phyloP scores from a whole-genome alignment of 2,797 vertebrate species.

The Masticophis lateralis region DNA sequence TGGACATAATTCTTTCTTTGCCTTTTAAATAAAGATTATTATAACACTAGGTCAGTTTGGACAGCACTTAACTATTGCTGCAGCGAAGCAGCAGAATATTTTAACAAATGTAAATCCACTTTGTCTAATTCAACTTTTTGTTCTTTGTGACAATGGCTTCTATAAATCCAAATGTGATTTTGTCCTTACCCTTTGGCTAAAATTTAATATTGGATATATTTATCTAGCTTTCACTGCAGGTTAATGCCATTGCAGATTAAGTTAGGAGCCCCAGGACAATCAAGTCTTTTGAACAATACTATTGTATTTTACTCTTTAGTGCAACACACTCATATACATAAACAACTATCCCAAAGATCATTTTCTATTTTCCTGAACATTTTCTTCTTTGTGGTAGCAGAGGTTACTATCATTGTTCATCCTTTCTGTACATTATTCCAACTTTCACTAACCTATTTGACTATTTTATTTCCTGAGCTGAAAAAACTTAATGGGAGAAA shows the following conservation, averaged over 20 bases:
- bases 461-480: neutral
- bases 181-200: constrained; percentile 17
- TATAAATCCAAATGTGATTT: constrained; percentile 12
- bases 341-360: neutral
- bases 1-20: neutral
- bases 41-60: neutral
- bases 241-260: constrained; percentile 16
- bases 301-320: constrained; percentile 7
- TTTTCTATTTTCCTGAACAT: neutral
- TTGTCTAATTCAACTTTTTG: neutral
- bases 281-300: constrained; percentile 1
- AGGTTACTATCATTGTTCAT: neutral
- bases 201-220: constrained; percentile 20
- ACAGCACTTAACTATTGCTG: neutral
- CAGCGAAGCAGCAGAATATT: neutral
- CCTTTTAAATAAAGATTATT: constrained; percentile 11
- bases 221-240: constrained; percentile 6
- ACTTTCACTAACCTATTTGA: neutral
- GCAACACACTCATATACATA: neutral
- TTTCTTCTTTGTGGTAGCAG: neutral
- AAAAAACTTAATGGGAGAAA: neutral
- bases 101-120: constrained; percentile 21
- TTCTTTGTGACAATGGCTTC: neutral
- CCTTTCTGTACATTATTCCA: neutral
- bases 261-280: neutral